Base-by-base conservation (phyloP, 2,888 invertebrate species). In the Rhogogaster chlorosoma region DNA sequence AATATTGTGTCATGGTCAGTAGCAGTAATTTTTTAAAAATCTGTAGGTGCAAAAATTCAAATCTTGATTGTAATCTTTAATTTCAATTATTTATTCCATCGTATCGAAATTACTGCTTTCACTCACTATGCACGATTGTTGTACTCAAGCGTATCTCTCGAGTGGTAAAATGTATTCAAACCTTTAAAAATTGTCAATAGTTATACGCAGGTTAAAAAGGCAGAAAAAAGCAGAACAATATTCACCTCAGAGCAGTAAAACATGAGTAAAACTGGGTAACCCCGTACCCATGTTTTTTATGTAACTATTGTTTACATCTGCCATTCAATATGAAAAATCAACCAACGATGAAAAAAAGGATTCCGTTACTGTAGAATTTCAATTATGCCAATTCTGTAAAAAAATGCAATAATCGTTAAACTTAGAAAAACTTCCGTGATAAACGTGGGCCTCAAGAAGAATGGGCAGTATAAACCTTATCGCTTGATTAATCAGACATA, bases 151-250 rank as follows among this genome's bases (percentile, higher is more conserved):
- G 88, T 87, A 90, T 87, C 87, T 89, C 87, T 83, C 85, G 84
- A 89, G 90, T 89, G 91, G 90, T 88, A 89, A 88, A 88, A 89
- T 89, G 89, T 89, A 89, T 85, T 26, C 61, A 57, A 38, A 80
- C 22, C 49, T 38, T 36, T 61, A 2, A 4, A 10, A 15, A 32
- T 38, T 80, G 12, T 73, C 18, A 53, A 57, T 4, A 29, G 12
- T 57, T 53, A 32, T 32, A 32, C 36, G 4, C 70, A 18, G 15
- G 29, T 70, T 32, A 12, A 36, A 18, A 36, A 36, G n/a, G 9
- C 36, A 36, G 15, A 36, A 38, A 53, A 53, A 49, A 10, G 22
- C 18, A n/a, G 10, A n/a, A 9, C n/a, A 36, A 70, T 38, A 36
- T 32, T 70, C 36, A 36, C 18, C 36, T 70, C 70, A 7, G 1